Base-by-base conservation (phyloP, 2,888 invertebrate genomes). In the Teleiodes luculella region DNA sequence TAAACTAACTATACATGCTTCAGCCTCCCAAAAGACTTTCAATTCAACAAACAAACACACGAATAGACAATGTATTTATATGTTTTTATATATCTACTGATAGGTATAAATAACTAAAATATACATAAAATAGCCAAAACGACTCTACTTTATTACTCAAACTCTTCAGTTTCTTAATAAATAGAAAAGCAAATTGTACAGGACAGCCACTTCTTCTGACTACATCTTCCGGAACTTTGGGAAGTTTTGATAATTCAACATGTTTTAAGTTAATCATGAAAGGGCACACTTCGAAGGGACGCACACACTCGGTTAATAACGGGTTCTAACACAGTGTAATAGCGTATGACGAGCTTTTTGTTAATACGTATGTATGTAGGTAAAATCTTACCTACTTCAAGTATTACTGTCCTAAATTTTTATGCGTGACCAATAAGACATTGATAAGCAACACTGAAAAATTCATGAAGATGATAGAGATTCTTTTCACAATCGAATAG, bases 61-160 rank as follows among this genome's bases (percentile, higher is more conserved):
- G 39, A 47, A 16, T 31, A 33, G 7, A 16, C 18, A 50, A 14
- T 54, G 31, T 13, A 55, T 45, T 14, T 37, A 46, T 8, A 31
- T 49, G 69, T 64, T 55, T 45, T 47, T 58, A 56, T 57, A 63
- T 66, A 57, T n/a, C 56, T 52, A 63, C 59, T 58, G 57, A 47
- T 56, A 57, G 63, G 55, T 60, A 56, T 11, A 24, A 28, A 24
- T 41, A 16, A 41, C 39, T 41, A 43, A 57, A 35, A 35, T 3
- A 61, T 72, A 86, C 82, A 86, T 86, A 85, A 86, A 87, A 88
- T 87, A 87, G 87, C 88, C 87, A 87, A 83, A 86, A 86, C 86
- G 70, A 63, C 63, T 67, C 68, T 79, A 81, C 75, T 68, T 41
- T 64, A 57, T 55, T 59, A 60, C 58, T 56, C 58, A 58, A 65